Evolutionary conservation across 1,140 invertebrate genomes (phyloP), one percentile per base, ranked within the genome.

Genomic region (Papilio dardanus): DNA sequence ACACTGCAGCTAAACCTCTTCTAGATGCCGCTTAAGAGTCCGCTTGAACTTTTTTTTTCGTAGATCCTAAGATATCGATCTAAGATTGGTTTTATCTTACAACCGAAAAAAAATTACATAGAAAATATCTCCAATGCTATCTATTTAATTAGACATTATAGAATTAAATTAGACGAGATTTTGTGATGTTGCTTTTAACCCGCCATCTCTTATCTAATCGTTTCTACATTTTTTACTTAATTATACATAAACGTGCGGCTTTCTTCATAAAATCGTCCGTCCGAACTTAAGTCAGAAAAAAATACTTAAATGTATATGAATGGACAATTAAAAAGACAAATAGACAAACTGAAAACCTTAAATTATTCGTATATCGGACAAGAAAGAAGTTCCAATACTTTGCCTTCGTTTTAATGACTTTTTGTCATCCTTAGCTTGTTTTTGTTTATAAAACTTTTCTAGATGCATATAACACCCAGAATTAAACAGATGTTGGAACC

Each of bases 61-160:
- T 24, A 28, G 67, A 68, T 68, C 6, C n/a, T 2, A 68, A 68
- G 66, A 69, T 69, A 37, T 21, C 6, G 35, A 69, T 19, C 12
- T 1, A 21, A 68, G 35, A 67, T 67, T 67, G 33, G n/a, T 21
- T 12, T 68, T 69, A 69, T 69, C 35, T 69, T 28, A 37, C 67
- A 24, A 24, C 19, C 54, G 42, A 46, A 28, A 24, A 68, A 37
- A 35, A 37, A 21, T 24, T 42, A 69, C 19, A 40, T 40, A 69
- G 31, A 69, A 69, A 21, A 69, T 40, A 37, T 69, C 35, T 69
- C 16, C 3, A 14, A 5, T 7, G 7, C 12, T 69, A 37, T 69
- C 67, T 69, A 69, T 40, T 69, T 69, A 69, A 69, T 69, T 69
- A 69, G 67, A 69, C 21, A 37, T 40, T 28, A 42, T 42, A 69